Evolutionary conservation across 2,888 invertebrate genomes (phyloP), one percentile per base, ranked within the genome.

Genomic region (Gibbula magus): DNA sequence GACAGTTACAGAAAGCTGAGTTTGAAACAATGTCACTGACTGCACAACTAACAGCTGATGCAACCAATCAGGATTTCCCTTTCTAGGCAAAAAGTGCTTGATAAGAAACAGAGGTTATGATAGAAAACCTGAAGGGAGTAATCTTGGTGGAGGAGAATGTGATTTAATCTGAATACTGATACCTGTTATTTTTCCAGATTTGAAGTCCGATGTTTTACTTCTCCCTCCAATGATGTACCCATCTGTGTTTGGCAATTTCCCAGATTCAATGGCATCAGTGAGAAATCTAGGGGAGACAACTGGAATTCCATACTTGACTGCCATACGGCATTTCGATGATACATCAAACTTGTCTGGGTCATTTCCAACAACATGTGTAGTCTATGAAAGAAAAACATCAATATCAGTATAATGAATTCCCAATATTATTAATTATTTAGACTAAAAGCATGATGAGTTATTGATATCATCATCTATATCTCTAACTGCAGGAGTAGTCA

Each of bases 261-360:
- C 86, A 18, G 82, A 75, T 32, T 87, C 82, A 13, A 90, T 82
- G 74, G 88, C 89, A 75, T 88, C 86, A 77, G 84, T 81, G 0
- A 92, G 83, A 84, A 87, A 92, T 35, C 88, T 84, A 8, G 89
- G 76, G 20, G 86, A 87, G 25, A 92, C 88, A 39, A 92, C 88
- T 10, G 92, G 92, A 18, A 92, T 88, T 22, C 88, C 85, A 77
- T 88, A 87, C 82, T 91, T 91, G 29, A 83, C 67, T 0, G 92
- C 92, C 83, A 88, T 90, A 29, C 88, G 85, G 82, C 91, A 91
- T 82, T 92, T 92, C 84, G 88, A 91, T 2, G 92, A 90, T 20
- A 88, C 83, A 13, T 88, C 87, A 25, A 88, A 89, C 66, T 90
- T 89, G 45, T 90, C 89, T 22, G 86, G 78, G 77, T 89, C 89